These are phyloP conservation scores for Eudemis profundana DNA, from an alignment of 2,888 invertebrate species.

Conservation along the genomic window DNA sequence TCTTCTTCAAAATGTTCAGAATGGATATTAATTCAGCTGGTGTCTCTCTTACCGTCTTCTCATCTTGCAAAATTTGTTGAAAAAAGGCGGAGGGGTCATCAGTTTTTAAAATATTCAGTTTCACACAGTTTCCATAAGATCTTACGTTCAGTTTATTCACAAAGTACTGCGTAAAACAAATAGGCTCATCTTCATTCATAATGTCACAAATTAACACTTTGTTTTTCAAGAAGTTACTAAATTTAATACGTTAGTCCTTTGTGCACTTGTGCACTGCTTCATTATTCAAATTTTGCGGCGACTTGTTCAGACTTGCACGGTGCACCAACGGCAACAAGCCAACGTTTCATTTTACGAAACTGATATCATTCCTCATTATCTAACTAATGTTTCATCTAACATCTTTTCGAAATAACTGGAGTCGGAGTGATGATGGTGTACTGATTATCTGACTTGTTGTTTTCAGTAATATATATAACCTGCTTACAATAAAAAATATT, in stretches of 20 bases:
- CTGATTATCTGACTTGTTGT: no score
- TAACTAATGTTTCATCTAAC: neutral
- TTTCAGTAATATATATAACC: no score
- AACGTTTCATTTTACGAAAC: slow-evolving; percentile 46
- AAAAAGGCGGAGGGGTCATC: slow-evolving; percentile 52
- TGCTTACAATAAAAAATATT: no score
- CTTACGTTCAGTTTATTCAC: slow-evolving; percentile 76
- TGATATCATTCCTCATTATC: no score
- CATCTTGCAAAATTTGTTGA: slow-evolving; percentile 57
- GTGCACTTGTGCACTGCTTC: neutral
- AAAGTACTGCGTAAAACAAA: slow-evolving; percentile 71
- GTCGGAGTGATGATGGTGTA: no score
- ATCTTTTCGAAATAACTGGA: neutral
- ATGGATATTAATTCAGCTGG: slow-evolving; percentile 54
- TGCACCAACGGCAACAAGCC: slow-evolving; percentile 7
- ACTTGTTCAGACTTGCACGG: slow-evolving; percentile 67
- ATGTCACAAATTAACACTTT: neutral
- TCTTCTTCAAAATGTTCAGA: slow-evolving; percentile 58
- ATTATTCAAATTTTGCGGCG: slow-evolving; percentile 61
- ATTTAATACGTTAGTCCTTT: neutral
- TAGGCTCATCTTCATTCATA: slow-evolving; percentile 45
- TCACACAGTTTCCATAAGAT: slow-evolving; percentile 67
- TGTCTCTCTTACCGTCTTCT: slow-evolving; percentile 55
- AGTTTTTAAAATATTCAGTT: slow-evolving; percentile 59
- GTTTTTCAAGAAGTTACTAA: neutral